These are phyloP conservation scores for Nematolebias whitei DNA, from an alignment of 2,113 vertebrate genomes.

Conservation along the genomic window DNA sequence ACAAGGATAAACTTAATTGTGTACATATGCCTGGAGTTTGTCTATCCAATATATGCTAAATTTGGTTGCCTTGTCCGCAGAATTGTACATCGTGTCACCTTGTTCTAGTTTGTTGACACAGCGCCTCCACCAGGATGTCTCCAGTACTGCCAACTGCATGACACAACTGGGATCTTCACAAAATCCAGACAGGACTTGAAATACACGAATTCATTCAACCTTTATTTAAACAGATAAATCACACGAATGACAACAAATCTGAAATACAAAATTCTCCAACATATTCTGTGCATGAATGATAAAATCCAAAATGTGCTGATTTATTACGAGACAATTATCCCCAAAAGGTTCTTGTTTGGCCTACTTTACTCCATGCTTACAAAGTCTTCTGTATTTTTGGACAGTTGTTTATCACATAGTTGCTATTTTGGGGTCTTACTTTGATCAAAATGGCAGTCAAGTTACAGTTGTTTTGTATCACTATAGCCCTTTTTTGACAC, in stretches of 20 bases:
- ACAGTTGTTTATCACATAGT: background rate
- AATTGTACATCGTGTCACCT: slow-evolving; percentile 62
- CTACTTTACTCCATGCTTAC: background rate
- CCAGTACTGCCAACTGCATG: slow-evolving; percentile 39
- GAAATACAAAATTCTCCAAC: background rate
- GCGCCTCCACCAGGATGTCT: slow-evolving; percentile 45
- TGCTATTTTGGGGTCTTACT: no score
- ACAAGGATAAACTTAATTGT: no score
- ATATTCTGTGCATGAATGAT: background rate
- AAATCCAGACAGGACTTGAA: no score
- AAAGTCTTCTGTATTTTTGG: background rate
- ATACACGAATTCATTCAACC: no score
- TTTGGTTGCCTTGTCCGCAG: background rate
- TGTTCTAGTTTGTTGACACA: slow-evolving; percentile 44
- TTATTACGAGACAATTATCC: background rate
- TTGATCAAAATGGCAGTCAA: no score
- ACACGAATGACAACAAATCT: slow-evolving; percentile 2
- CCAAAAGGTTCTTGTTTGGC: background rate
- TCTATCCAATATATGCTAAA: background rate
- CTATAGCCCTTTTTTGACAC: no score
- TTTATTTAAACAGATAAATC: no score
- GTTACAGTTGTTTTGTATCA: no score
- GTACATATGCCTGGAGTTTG: no score
- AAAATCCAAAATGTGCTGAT: background rate
- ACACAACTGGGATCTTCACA: background rate